A percentile compares a stretch with the other conserved stretches of the same genome.
Evolutionary conservation across 2,888 invertebrate species (phyloP).

Genomic region (Oxytorus armatus): DNA sequence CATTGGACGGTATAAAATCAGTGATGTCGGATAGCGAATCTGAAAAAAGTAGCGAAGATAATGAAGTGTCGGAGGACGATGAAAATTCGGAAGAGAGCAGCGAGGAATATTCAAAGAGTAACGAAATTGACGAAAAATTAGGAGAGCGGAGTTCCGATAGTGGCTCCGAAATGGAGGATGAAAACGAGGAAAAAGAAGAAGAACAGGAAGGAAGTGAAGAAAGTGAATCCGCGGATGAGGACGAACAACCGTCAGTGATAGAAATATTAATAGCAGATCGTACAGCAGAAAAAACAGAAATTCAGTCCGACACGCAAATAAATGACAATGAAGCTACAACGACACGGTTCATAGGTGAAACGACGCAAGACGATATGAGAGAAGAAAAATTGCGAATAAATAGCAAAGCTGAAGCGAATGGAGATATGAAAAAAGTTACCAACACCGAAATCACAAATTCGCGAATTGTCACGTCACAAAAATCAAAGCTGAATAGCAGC

Average conservation of each 20-base stretch:
- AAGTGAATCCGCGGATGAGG: conserved; percentile 73
- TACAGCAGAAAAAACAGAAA: conserved; percentile 67
- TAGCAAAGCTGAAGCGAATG: background rate
- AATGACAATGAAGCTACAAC: background rate
- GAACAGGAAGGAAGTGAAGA: conserved; percentile 72
- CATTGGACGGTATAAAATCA: conserved; percentile 80
- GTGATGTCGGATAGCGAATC: conserved; percentile 80
- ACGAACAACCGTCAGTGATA: conserved; percentile 65
- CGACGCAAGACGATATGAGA: background rate
- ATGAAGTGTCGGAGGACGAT: conserved; percentile 73
- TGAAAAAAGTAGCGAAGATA: conserved; percentile 70
- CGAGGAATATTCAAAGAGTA: conserved; percentile 53
- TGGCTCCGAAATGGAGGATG: conserved; percentile 46
- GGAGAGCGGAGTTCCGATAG: conserved; percentile 54
- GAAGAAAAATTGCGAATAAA: background rate
- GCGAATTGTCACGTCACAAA: conserved; percentile 12
- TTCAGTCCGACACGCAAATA: conserved; percentile 78
- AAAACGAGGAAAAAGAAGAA: conserved; percentile 49
- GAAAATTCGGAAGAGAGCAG: conserved; percentile 68
- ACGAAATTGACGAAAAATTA: conserved; percentile 21
- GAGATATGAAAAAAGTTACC: background rate
- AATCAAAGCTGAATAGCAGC: background rate
- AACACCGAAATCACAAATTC: conserved; percentile 8
- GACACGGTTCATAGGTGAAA: background rate
- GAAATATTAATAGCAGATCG: conserved; percentile 60